Percentiles rank a stretch among this genome's conserved stretches.
These are phyloP conservation scores for Tiliacea aurago DNA, from an alignment of 2,888 invertebrate genomes.

Conservation along the genomic window DNA sequence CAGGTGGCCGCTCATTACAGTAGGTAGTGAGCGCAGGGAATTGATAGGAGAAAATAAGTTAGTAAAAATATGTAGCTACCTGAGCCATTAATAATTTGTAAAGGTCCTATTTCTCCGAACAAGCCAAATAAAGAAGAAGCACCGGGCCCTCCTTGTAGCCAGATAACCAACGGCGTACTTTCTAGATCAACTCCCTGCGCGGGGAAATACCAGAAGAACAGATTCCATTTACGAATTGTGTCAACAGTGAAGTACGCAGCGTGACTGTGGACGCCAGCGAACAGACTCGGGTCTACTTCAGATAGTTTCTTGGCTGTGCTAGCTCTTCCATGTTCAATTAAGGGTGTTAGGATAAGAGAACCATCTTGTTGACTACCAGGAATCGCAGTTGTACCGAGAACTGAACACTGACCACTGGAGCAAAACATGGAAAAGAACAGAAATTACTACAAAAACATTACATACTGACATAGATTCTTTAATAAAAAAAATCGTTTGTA, in stretches of 20 bases:
- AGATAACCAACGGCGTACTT: slow-evolving; percentile 78
- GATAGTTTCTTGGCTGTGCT: slow-evolving; percentile 41
- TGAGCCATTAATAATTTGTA: slow-evolving; percentile 22
- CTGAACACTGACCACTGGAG: neutral
- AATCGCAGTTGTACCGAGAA: neutral
- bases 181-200: slow-evolving; percentile 76
- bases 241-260: slow-evolving; percentile 90
- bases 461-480: no score
- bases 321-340: slow-evolving; percentile 34
- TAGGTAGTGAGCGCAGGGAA: no score
- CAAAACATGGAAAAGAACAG: no score
- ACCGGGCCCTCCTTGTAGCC: slow-evolving; percentile 86
- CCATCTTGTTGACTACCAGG: neutral
- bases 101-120: slow-evolving; percentile 85
- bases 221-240: slow-evolving; percentile 91
- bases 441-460: no score
- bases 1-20: no score
- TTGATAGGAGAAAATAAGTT: no score
- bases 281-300: slow-evolving; percentile 38
- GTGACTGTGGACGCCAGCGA: slow-evolving; percentile 48
- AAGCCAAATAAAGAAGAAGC: slow-evolving; percentile 81
- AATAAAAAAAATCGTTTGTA: no score
- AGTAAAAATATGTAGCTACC: no score
- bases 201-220: slow-evolving; percentile 95
- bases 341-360: slow-evolving; percentile 48